Percentiles rank a stretch among this genome's conserved stretches.
These are phyloP conservation scores for Petrolisthes manimaculis DNA, from an alignment of 2,888 invertebrate species.

Conservation along the genomic window DNA sequence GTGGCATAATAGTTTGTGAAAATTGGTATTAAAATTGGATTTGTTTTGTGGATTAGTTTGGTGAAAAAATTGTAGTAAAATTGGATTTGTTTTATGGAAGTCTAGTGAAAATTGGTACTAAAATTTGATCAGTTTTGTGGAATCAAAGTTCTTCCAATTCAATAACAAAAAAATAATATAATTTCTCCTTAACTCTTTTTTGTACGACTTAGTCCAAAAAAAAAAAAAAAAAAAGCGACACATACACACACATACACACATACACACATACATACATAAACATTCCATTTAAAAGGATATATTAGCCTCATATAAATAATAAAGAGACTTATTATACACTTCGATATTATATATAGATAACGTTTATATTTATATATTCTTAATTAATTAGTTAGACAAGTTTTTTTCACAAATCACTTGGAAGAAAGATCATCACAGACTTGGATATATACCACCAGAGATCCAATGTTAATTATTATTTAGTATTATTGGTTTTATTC, in stretches of 20 bases:
- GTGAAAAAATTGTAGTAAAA: too few species aligned
- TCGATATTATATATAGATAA: slow-evolving; percentile 14
- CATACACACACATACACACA: not conserved
- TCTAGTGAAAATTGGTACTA: too few species aligned
- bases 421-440: slow-evolving; percentile 57
- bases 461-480: slow-evolving; percentile 9
- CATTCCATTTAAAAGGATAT: not conserved
- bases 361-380: slow-evolving; percentile 4
- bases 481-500: too few species aligned
- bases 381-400: not conserved
- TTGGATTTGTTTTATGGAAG: too few species aligned
- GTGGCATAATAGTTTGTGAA: too few species aligned
- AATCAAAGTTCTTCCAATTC: too few species aligned
- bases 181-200: not conserved
- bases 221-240: not conserved
- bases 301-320: not conserved
- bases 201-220: not conserved
- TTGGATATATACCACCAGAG: slow-evolving; percentile 52
- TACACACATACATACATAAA: not conserved
- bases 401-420: slow-evolving; percentile 18
- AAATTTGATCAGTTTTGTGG: too few species aligned
- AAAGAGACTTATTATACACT: not conserved
- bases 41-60: too few species aligned
- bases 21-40: too few species aligned
- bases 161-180: too few species aligned